Conservation (phyloP, 2,888 invertebrate genomes). For the Flexamia atlantica region DNA sequence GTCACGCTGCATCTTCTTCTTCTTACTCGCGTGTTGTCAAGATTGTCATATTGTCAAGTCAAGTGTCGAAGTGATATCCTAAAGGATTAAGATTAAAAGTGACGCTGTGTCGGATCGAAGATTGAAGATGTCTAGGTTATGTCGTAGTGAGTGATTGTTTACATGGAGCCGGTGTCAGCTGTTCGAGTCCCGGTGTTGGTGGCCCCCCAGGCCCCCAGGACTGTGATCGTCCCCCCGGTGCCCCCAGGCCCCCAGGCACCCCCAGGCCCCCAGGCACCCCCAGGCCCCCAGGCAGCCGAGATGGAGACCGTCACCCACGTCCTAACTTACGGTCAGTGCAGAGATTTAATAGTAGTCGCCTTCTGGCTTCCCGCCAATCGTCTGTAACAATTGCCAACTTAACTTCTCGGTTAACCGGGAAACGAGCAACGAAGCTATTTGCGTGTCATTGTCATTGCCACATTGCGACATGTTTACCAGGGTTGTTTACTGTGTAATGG, state of each 20-base stretch:
- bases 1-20: slow-evolving; percentile 2
- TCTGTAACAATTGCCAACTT: slow-evolving; percentile 53
- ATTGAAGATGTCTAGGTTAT: too few relatives aligned
- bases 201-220: slow-evolving; percentile 33
- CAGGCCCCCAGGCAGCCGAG: too few relatives aligned
- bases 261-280: too few relatives aligned
- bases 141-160: slow-evolving; percentile 38
- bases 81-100: too few relatives aligned
- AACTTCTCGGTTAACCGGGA: slow-evolving; percentile 48
- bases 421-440: slow-evolving; percentile 52
- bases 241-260: too few relatives aligned
- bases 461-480: background rate
- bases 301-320: slow-evolving; percentile 78
- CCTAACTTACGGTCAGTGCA: slow-evolving; percentile 77
- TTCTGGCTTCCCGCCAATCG: slow-evolving; percentile 24
- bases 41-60: too few relatives aligned
- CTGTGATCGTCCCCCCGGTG: slow-evolving; percentile 64
- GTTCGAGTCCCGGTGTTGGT: slow-evolving; percentile 47
- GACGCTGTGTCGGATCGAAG: too few relatives aligned
- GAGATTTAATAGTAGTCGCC: slow-evolving; percentile 3
- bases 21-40: too few relatives aligned
- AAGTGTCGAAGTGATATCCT: too few relatives aligned
- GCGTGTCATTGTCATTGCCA: slow-evolving; percentile 19
- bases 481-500: too few relatives aligned
- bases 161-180: slow-evolving; percentile 58